Percentiles rank a stretch among this genome's conserved stretches.
phyloP scores from a whole-genome alignment of 2,113 vertebrate species.

The Mola mola region DNA sequence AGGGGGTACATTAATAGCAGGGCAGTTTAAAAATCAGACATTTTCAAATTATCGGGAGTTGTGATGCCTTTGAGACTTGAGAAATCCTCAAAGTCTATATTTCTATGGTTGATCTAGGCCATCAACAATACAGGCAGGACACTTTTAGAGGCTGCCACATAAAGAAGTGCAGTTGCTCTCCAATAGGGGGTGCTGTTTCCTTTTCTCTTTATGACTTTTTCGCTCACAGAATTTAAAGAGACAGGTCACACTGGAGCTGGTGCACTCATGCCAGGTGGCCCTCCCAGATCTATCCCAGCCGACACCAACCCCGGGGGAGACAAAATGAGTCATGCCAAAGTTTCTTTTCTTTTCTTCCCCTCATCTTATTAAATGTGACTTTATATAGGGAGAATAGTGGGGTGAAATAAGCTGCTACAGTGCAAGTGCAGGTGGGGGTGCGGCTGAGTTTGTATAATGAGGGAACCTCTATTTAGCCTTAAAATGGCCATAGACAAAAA shows the following conservation, averaged over 20 bases:
- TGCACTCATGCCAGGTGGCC: conserved; percentile 11
- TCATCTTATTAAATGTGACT: conserved; percentile 54
- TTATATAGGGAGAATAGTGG: conserved; percentile 40
- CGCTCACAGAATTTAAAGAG: neutral
- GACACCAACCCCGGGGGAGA: conserved; percentile 17
- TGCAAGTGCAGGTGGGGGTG: conserved; percentile 15
- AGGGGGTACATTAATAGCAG: conserved; percentile 31
- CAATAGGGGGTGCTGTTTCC: conserved; percentile 74
- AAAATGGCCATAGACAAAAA: conserved; percentile 12
- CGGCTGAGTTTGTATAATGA: too few relatives aligned
- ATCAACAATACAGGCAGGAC: neutral
- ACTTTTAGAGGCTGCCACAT: conserved; percentile 5
- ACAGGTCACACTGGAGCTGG: neutral
- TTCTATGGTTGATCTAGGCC: neutral
- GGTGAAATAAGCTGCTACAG: conserved; percentile 10
- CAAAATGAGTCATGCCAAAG: conserved; percentile 28
- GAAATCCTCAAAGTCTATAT: too few relatives aligned
- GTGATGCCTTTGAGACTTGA: too few relatives aligned
- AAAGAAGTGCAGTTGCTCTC: conserved; percentile 26
- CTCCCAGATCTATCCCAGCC: conserved; percentile 33
- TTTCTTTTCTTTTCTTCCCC: conserved; percentile 18
- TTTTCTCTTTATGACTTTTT: conserved; percentile 2
- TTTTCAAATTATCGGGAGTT: conserved; percentile 11
- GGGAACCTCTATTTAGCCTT: conserved; percentile 14
- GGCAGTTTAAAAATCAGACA: conserved; percentile 7